Conservation (phyloP, 2,113 vertebrate species). For the Macquaria ambigua region DNA sequence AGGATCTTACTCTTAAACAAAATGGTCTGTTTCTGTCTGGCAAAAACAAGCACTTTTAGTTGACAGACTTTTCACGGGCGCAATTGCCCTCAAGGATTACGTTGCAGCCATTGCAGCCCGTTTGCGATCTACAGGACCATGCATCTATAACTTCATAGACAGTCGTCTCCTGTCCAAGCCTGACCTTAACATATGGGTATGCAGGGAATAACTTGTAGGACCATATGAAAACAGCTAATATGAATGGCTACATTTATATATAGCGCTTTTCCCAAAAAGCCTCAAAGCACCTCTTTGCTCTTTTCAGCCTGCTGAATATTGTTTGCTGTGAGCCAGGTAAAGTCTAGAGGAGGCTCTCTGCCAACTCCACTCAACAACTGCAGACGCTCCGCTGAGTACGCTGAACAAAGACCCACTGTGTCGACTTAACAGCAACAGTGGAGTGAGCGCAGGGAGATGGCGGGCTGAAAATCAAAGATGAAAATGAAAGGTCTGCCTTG, state of each 20-base stretch:
- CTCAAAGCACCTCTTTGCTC: slow-evolving; percentile 18
- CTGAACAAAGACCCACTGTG: slow-evolving; percentile 54
- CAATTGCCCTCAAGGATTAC: no score
- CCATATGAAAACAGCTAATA: neutral
- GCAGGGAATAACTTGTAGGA: neutral
- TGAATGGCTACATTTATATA: no score
- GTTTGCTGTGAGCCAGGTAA: slow-evolving; percentile 39
- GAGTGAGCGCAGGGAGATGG: neutral
- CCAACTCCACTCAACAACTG: slow-evolving; percentile 48
- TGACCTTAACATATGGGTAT: neutral
- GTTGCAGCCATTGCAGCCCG: no score
- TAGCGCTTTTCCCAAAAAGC: slow-evolving; percentile 4
- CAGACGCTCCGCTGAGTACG: slow-evolving; percentile 19
- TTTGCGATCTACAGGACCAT: no score
- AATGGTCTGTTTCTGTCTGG: no score
- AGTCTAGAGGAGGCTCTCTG: slow-evolving; percentile 39
- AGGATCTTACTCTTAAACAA: no score
- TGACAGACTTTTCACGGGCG: no score
- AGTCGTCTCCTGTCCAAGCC: neutral
- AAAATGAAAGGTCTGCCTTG: slow-evolving; percentile 45
- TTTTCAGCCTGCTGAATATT: slow-evolving; percentile 4
- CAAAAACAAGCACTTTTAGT: no score
- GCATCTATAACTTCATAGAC: neutral
- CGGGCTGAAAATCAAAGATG: slow-evolving; percentile 34
- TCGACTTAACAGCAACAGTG: slow-evolving; percentile 29